Evolutionary conservation across 2,797 vertebrate genomes (phyloP).

Genomic region (Dendrocincla tyrannina): DNA sequence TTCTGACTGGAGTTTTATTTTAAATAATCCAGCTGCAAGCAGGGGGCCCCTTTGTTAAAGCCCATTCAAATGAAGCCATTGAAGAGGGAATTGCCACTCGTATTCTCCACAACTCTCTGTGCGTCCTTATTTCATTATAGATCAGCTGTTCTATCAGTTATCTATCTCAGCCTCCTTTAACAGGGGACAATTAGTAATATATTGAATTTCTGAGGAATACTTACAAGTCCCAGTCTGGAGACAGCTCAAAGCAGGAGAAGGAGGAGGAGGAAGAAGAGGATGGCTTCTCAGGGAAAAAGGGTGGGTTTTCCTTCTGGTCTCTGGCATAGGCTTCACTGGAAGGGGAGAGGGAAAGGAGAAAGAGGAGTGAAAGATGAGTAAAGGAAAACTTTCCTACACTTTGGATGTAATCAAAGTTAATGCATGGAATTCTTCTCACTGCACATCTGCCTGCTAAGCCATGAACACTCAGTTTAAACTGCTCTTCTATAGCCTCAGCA

Average conservation of each 20-base stretch:
- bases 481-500: neutral
- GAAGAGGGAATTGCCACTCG: neutral
- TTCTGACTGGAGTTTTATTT: too few species aligned
- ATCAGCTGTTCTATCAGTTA: neutral
- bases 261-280: neutral
- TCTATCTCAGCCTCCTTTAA: neutral
- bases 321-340: neutral
- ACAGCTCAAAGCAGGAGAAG: neutral
- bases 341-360: neutral
- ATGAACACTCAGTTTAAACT: neutral
- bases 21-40: neutral
- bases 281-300: neutral
- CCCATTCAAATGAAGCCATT: neutral
- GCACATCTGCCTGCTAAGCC: neutral
- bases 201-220: neutral
- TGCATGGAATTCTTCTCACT: neutral
- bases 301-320: neutral
- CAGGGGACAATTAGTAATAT: neutral
- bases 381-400: neutral
- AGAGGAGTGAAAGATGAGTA: neutral
- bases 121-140: neutral
- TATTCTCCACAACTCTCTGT: too few species aligned
- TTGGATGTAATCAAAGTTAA: neutral
- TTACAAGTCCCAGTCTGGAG: neutral
- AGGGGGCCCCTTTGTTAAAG: neutral